Conservation (phyloP, 2,797 vertebrate species). For the Graptemys geographica region DNA sequence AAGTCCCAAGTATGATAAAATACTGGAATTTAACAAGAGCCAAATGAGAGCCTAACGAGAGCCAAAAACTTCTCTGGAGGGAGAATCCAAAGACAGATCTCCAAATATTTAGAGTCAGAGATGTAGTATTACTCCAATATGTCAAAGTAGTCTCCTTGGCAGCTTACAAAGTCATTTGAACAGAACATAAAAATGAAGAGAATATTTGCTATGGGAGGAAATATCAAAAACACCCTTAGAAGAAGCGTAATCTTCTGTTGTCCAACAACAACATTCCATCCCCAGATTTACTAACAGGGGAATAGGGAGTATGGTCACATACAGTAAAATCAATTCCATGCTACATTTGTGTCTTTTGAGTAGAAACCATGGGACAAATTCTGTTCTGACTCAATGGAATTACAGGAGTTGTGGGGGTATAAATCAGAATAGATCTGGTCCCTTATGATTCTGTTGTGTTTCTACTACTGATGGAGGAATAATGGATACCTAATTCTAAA, state of each 20-base stretch:
- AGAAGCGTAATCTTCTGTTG: background rate
- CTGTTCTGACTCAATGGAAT: constrained; percentile 2
- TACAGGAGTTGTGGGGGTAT: background rate
- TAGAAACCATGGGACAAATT: background rate
- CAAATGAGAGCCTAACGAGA: background rate
- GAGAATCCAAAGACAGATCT: constrained; percentile 42
- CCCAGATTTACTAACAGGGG: background rate
- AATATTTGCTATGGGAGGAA: background rate
- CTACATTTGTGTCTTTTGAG: background rate
- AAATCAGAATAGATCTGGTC: constrained; percentile 43
- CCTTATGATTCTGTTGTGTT: background rate
- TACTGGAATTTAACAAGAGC: constrained; percentile 57
- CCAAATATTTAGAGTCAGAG: background rate
- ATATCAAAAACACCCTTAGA: background rate
- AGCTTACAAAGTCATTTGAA: background rate
- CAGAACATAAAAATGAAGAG: background rate
- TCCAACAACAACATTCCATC: background rate
- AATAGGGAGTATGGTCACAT: background rate
- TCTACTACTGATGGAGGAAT: constrained; percentile 43
- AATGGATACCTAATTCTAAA: background rate
- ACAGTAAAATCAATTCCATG: background rate
- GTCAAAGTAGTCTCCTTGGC: constrained; percentile 12
- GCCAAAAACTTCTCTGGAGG: constrained; percentile 54
- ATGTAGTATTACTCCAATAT: constrained; percentile 27
- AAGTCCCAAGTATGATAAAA: constrained; percentile 62